A percentile compares a stretch with the other conserved stretches of the same genome.
Conservation (phyloP, 92 coral and sea anemone genomes). For the Zoanthus gigantus region DNA sequence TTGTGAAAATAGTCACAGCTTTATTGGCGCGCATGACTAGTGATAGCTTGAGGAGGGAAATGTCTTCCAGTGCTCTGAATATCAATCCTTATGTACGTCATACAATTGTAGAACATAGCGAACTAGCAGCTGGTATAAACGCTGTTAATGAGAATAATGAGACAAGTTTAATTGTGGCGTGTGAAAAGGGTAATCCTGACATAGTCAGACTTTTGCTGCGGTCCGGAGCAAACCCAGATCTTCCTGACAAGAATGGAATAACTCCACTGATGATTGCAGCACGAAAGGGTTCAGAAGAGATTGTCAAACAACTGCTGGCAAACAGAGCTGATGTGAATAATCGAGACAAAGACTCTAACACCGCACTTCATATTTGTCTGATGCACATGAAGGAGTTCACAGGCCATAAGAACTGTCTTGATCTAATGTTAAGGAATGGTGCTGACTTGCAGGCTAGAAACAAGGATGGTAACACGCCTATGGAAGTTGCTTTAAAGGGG, state of each 20-base stretch:
- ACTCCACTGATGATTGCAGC: constrained; percentile 80
- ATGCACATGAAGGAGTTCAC: constrained; percentile 74
- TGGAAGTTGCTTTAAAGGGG: constrained; percentile 71
- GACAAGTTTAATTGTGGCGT: constrained; percentile 84
- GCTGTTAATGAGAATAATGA: constrained; percentile 71
- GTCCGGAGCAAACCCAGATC: constrained; percentile 74
- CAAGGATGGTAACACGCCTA: constrained; percentile 68
- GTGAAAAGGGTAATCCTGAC: constrained; percentile 80
- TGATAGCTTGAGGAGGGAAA: constrained; percentile 60
- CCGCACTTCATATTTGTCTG: constrained; percentile 80
- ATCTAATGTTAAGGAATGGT: constrained; percentile 69
- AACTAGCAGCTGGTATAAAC: constrained; percentile 55
- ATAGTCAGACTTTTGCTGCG: constrained; percentile 73
- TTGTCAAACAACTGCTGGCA: constrained; percentile 70
- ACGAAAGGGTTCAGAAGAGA: constrained; percentile 79
- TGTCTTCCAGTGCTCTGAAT: constrained; percentile 32
- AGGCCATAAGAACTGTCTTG: constrained; percentile 82
- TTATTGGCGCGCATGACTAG: constrained; percentile 66
- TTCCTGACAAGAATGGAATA: constrained; percentile 73
- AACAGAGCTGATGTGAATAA: constrained; percentile 66
- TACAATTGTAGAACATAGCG: neutral
- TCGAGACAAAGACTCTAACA: constrained; percentile 74
- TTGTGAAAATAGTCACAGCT: constrained; percentile 74
- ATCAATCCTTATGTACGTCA: neutral
- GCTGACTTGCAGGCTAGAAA: constrained; percentile 69